phyloP scores from a whole-genome alignment of 2,888 invertebrate species.

The Melieria picta region DNA sequence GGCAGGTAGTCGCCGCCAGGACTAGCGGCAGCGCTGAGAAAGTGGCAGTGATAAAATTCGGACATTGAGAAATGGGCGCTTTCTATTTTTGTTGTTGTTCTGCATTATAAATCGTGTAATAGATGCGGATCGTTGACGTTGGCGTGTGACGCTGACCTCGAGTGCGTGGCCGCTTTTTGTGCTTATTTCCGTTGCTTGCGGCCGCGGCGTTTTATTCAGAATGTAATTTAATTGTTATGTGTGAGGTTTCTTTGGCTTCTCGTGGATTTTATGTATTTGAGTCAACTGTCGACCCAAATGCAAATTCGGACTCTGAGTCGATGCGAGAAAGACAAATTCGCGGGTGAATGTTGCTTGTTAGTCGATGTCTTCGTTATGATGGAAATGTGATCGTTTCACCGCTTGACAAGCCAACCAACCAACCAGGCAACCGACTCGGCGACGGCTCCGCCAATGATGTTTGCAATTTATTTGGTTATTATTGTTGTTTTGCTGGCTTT shows the following conservation, averaged over 20 bases:
- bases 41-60: neutral
- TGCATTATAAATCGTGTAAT: no score
- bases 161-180: no score
- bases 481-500: neutral
- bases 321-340: neutral
- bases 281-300: constrained; percentile 46
- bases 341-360: constrained; percentile 5
- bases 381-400: constrained; percentile 31
- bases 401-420: constrained; percentile 11
- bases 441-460: neutral
- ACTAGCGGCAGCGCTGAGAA: no score
- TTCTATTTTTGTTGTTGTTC: neutral
- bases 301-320: constrained; percentile 39
- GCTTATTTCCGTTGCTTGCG: no score
- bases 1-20: no score
- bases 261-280: constrained; percentile 25
- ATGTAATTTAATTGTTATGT: no score
- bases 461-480: neutral
- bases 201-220: no score
- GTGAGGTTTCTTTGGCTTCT: neutral
- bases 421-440: neutral
- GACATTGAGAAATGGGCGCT: neutral
- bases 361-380: constrained; percentile 23
- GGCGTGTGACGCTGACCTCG: no score
- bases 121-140: no score